Percentiles rank a stretch among this genome's conserved stretches.
These are phyloP conservation scores for Helicoverpa assulta DNA, from an alignment of 2,888 invertebrate genomes.

Conservation along the genomic window DNA sequence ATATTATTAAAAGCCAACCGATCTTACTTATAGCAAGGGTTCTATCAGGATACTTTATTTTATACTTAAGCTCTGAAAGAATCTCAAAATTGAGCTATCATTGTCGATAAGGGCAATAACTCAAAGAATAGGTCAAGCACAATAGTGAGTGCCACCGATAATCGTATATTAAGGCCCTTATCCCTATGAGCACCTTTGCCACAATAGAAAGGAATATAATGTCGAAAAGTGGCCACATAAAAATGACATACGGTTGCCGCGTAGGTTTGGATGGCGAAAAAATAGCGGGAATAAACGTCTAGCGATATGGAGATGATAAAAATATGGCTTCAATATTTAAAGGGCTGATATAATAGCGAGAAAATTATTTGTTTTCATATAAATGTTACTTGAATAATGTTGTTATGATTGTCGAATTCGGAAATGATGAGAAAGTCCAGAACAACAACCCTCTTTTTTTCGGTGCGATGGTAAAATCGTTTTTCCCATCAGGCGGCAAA, in stretches of 20 bases:
- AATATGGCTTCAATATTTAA: constrained; percentile 57
- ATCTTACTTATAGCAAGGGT: constrained; percentile 27
- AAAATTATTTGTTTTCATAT: constrained; percentile 6
- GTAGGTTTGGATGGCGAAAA: constrained; percentile 74
- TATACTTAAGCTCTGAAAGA: constrained; percentile 66
- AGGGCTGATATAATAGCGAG: constrained; percentile 34
- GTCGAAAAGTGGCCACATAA: constrained; percentile 90
- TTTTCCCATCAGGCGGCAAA: constrained; percentile 89
- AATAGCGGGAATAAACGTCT: constrained; percentile 67
- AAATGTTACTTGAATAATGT: background rate
- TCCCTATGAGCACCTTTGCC: constrained; percentile 88
- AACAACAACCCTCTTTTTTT: constrained; percentile 67
- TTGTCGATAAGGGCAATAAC: constrained; percentile 85
- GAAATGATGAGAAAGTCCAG: constrained; percentile 55
- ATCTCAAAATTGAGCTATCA: constrained; percentile 81
- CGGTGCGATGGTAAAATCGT: constrained; percentile 73
- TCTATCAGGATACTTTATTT: constrained; percentile 48
- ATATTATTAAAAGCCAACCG: constrained; percentile 14
- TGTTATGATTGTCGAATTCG: constrained; percentile 26
- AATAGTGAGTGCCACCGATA: constrained; percentile 89
- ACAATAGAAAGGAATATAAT: constrained; percentile 90
- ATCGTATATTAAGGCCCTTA: constrained; percentile 90
- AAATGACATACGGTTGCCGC: constrained; percentile 87
- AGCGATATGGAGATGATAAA: constrained; percentile 59
- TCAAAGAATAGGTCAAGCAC: constrained; percentile 88